phyloP scores from a whole-genome alignment of 23 tunicate genomes.

The Diplosoma virens region DNA sequence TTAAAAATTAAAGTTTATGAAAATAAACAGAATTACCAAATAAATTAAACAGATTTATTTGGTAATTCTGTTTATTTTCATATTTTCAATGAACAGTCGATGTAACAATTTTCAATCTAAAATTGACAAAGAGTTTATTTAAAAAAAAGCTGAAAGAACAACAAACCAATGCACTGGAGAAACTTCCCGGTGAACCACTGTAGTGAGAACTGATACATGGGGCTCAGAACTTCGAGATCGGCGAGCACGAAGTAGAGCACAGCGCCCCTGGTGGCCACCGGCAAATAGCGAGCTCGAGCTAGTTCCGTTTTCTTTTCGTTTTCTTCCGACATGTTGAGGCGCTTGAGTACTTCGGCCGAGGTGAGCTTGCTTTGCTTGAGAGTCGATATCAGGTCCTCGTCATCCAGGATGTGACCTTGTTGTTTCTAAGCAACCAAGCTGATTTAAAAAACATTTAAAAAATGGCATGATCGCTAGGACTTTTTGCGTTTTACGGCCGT shows the following conservation, averaged over 20 bases:
- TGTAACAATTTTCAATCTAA: no score
- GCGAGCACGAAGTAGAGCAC: conserved; percentile 86
- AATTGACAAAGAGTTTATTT: no score
- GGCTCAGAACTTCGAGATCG: conserved; percentile 71
- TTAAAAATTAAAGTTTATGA: no score
- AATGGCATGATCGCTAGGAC: no score
- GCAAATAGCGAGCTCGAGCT: conserved; percentile 80
- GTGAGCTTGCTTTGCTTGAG: conserved; percentile 79
- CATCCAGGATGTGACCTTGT: conserved; percentile 83
- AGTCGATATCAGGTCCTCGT: conserved; percentile 71
- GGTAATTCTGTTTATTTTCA: background rate
- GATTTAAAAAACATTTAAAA: no score
- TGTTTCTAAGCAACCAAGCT: conserved; percentile 43
- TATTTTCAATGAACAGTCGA: background rate
- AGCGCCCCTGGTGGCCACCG: conserved; percentile 96
- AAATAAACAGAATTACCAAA: no score
- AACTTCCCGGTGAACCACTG: conserved; percentile 83
- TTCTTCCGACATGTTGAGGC: conserved; percentile 66
- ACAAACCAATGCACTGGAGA: conserved; percentile 73
- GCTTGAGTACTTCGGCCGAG: conserved; percentile 61
- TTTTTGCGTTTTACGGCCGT: no score
- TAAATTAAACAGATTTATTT: no score
- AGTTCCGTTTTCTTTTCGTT: conserved; percentile 69
- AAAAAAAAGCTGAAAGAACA: no score
- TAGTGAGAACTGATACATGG: conserved; percentile 95